Percentiles rank a stretch among this genome's conserved stretches.
Conservation (phyloP, 35 echinoderm and acorn worm genomes). For the Amphiura filiformis region DNA sequence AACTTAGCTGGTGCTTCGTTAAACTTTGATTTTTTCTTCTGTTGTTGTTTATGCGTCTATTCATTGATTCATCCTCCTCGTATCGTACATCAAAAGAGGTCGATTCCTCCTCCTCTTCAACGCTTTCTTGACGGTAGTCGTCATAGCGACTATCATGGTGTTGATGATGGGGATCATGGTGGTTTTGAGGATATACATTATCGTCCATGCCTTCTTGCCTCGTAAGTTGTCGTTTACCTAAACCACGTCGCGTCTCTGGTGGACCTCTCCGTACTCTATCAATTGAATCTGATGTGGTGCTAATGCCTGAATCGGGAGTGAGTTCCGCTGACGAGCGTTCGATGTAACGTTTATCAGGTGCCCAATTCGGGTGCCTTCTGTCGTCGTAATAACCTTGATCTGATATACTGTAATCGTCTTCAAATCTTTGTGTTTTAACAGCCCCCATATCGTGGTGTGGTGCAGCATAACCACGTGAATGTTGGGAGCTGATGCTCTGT, state of each 20-base stretch:
- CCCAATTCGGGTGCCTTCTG: constrained; percentile 30
- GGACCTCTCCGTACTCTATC: constrained; percentile 58
- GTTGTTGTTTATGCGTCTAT: constrained; percentile 51
- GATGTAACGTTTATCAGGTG: constrained; percentile 48
- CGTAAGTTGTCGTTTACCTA: constrained; percentile 63
- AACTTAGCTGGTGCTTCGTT: constrained; percentile 41
- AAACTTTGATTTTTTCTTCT: constrained; percentile 80
- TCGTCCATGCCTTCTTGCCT: constrained; percentile 80
- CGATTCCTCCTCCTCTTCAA: constrained; percentile 55
- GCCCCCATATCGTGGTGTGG: background rate
- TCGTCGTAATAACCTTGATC: constrained; percentile 44
- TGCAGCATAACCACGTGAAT: background rate
- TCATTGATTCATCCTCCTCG: constrained; percentile 67
- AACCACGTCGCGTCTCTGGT: constrained; percentile 30
- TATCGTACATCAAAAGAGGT: constrained; percentile 26
- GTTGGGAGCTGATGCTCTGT: constrained; percentile 4
- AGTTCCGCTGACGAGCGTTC: constrained; percentile 84
- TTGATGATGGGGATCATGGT: constrained; percentile 14
- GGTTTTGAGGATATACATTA: constrained; percentile 23
- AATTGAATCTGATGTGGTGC: constrained; percentile 79
- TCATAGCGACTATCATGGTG: constrained; percentile 49
- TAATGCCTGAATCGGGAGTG: constrained; percentile 95
- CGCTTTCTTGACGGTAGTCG: constrained; percentile 44
- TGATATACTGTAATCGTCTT: constrained; percentile 27
- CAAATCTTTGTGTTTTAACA: background rate